Conservation (phyloP, 1,140 invertebrate genomes). For the Harpegnathos saltator region DNA sequence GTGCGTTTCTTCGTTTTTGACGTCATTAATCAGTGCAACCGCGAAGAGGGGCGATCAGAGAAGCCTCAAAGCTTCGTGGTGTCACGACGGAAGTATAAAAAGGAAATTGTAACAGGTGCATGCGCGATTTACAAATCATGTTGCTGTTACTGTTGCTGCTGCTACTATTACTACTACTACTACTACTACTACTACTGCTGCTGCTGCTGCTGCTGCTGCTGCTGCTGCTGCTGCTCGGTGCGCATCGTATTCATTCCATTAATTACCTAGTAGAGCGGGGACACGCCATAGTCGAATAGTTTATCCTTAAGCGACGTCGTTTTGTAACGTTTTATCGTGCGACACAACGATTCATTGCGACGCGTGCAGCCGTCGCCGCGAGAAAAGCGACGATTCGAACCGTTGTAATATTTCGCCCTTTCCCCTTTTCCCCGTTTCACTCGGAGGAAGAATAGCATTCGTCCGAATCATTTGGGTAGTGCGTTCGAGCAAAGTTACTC, state of each 20-base stretch:
- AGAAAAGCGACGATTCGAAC: background rate
- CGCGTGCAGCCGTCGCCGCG: background rate
- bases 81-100: background rate
- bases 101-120: background rate
- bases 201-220: background rate
- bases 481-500: no score
- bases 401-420: background rate
- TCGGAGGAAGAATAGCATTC: no score
- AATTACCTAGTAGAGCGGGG: constrained; percentile 53
- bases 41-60: no score
- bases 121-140: constrained; percentile 26
- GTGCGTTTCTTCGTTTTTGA: no score
- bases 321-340: constrained; percentile 22
- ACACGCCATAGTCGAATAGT: constrained; percentile 33
- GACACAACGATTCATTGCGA: background rate
- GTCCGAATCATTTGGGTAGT: no score
- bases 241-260: constrained; percentile 71
- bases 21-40: no score
- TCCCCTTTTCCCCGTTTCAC: background rate
- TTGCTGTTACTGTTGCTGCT: background rate
- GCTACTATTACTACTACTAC: constrained; percentile 7
- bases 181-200: constrained; percentile 18
- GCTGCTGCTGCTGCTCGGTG: constrained; percentile 27
- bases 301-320: constrained; percentile 34
- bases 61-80: no score